A percentile compares a stretch with the other conserved stretches of the same genome.
Conservation (phyloP, 2,797 vertebrate genomes). For the Anguilla megastoma region DNA sequence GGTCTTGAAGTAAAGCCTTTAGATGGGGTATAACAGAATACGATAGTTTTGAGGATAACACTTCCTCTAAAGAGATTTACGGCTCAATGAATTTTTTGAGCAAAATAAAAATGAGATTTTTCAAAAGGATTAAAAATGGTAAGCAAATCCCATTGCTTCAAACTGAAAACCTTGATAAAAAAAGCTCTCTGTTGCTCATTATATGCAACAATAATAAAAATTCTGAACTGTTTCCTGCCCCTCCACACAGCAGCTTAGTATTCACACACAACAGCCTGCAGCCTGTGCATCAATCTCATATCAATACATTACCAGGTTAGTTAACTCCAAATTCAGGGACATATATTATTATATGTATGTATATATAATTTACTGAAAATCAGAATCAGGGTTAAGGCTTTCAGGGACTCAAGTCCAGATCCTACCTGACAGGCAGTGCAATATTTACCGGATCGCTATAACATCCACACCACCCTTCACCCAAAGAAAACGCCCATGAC, state of each 20-base stretch:
- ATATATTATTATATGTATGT: background rate
- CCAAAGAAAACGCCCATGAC: background rate
- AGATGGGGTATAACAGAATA: background rate
- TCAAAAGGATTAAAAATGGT: background rate
- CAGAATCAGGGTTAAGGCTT: background rate
- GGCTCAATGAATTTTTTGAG: background rate
- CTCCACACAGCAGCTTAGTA: conserved; percentile 23
- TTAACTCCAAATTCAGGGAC: background rate
- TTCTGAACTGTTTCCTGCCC: background rate
- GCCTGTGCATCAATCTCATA: background rate
- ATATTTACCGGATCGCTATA: background rate
- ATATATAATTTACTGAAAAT: background rate
- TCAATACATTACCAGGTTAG: background rate
- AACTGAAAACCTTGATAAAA: background rate
- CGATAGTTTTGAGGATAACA: background rate
- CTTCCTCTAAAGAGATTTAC: background rate
- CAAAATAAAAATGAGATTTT: background rate
- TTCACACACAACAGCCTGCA: background rate
- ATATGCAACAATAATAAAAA: background rate
- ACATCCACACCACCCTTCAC: background rate
- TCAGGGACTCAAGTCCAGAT: background rate
- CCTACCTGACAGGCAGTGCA: background rate
- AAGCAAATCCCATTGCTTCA: background rate
- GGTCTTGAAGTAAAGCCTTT: background rate
- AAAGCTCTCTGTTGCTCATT: background rate